phyloP scores from a whole-genome alignment of 2,113 vertebrate species.

The Eudorcas thomsonii region DNA sequence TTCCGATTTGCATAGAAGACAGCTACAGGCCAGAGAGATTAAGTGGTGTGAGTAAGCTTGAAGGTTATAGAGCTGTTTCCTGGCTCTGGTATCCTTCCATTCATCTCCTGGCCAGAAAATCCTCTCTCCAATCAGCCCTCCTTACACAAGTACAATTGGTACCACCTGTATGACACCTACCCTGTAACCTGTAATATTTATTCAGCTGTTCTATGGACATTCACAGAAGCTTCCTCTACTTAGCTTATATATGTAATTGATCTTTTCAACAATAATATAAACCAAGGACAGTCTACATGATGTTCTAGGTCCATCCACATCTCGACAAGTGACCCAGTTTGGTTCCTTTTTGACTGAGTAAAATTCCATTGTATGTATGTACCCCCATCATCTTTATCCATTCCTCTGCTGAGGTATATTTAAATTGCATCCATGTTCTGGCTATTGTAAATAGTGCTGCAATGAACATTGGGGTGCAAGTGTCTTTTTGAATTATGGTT shows the following conservation, averaged over 20 bases:
- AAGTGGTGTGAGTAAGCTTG: rapidly evolving
- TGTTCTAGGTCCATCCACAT: rapidly evolving
- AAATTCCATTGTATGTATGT: not conserved
- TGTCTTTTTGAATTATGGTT: not conserved
- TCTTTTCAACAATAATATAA: not conserved
- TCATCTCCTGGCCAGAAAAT: not conserved
- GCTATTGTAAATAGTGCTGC: not conserved
- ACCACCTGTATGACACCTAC: rapidly evolving
- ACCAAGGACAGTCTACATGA: not conserved
- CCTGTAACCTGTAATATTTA: too few relatives aligned
- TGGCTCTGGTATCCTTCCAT: not conserved
- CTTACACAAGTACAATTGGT: too few relatives aligned
- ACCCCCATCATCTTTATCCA: not conserved
- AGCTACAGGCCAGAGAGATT: not conserved
- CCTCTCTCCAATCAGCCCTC: rapidly evolving
- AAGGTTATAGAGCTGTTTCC: too few relatives aligned
- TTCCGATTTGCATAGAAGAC: not conserved
- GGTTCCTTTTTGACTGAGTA: not conserved
- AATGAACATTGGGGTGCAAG: not conserved
- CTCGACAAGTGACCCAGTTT: not conserved
- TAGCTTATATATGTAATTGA: not conserved
- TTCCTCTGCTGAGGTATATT: not conserved
- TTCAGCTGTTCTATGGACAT: not conserved
- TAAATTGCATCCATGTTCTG: not conserved
- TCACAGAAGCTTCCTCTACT: not conserved